These are phyloP conservation scores for Meloe dianella DNA, from an alignment of 2,888 invertebrate genomes.

Conservation along the genomic window DNA sequence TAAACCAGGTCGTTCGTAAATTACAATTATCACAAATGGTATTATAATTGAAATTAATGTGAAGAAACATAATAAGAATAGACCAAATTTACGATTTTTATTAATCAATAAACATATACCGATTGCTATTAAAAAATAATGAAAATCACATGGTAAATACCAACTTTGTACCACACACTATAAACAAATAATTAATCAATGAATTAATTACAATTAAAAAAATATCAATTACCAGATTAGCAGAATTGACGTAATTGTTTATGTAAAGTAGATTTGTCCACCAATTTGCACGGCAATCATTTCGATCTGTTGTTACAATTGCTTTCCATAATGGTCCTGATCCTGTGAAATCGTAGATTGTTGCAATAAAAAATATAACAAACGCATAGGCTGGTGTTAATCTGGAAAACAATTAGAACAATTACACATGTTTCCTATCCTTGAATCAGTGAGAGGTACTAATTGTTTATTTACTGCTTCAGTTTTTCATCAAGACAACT, in stretches of 20 bases:
- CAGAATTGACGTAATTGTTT: slow-evolving; percentile 65
- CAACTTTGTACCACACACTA: slow-evolving; percentile 72
- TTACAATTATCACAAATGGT: slow-evolving; percentile 64
- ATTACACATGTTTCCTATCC: background rate
- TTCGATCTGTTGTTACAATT: slow-evolving; percentile 60
- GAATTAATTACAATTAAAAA: slow-evolving; percentile 38
- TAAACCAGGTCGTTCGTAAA: slow-evolving; percentile 61
- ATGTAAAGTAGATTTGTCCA: slow-evolving; percentile 68
- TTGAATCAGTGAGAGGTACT: background rate
- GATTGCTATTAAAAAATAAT: slow-evolving; percentile 67
- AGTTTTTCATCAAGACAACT: background rate
- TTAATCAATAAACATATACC: slow-evolving; percentile 60
- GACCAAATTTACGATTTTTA: slow-evolving; percentile 55
- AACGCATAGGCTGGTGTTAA: slow-evolving; percentile 63
- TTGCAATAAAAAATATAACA: slow-evolving; percentile 64
- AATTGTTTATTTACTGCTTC: background rate
- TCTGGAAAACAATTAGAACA: slow-evolving; percentile 37
- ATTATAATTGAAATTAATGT: slow-evolving; percentile 58
- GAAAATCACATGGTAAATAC: slow-evolving; percentile 75
- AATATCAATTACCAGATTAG: slow-evolving; percentile 67
- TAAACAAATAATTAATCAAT: slow-evolving; percentile 38
- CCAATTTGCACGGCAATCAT: slow-evolving; percentile 66
- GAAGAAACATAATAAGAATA: slow-evolving; percentile 54
- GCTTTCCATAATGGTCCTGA: slow-evolving; percentile 67
- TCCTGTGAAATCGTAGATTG: slow-evolving; percentile 64